Evolutionary conservation across 2,113 vertebrate genomes (phyloP).

Genomic region (Bos taurus): DNA sequence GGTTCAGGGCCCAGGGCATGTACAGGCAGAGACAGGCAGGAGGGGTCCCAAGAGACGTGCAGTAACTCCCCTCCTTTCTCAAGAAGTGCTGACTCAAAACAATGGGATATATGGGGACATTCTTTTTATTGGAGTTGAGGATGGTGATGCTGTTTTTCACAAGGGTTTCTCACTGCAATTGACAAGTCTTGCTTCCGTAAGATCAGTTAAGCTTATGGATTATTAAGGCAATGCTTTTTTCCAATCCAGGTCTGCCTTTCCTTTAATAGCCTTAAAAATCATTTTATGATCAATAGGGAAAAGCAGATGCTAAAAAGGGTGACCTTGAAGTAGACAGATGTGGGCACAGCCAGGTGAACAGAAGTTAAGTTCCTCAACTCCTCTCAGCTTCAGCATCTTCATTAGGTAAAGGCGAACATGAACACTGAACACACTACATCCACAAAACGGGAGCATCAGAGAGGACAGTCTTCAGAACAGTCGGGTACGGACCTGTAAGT

Average conservation of each 20-base stretch:
- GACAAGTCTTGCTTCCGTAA: neutral
- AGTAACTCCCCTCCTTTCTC: neutral
- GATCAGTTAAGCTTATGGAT: neutral
- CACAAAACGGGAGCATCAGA: neutral
- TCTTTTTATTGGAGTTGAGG: neutral
- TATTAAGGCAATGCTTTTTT: neutral
- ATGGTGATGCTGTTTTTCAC: neutral
- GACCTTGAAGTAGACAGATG: neutral
- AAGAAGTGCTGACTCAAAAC: neutral
- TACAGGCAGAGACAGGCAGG: accelerated
- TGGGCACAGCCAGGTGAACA: neutral
- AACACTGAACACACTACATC: neutral
- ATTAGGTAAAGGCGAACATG: neutral
- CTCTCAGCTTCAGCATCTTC: neutral
- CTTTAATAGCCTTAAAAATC: neutral
- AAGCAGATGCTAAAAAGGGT: neutral
- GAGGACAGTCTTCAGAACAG: accelerated
- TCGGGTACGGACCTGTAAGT: accelerated
- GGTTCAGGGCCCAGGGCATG: too few relatives aligned
- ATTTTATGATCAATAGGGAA: neutral
- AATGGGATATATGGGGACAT: neutral
- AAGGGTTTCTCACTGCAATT: neutral
- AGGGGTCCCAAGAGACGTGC: neutral
- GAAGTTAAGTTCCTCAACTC: neutral
- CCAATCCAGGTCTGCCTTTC: neutral